phyloP scores from a whole-genome alignment of 1,140 invertebrate genomes.

The Rhizoglyphus robini region DNA sequence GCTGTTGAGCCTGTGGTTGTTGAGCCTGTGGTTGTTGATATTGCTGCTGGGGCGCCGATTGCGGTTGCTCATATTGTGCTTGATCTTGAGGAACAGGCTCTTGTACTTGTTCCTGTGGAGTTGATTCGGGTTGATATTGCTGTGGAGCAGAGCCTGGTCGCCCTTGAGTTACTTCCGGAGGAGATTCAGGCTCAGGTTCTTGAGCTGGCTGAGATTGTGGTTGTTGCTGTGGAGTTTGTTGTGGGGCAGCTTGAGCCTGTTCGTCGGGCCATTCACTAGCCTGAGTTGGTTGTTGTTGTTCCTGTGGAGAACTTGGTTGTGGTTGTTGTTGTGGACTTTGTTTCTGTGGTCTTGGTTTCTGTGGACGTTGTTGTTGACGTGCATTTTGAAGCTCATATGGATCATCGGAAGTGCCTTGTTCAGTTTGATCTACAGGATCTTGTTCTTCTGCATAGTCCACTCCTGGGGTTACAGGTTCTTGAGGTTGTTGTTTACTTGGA shows the following conservation, averaged over 20 bases:
- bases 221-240: neutral
- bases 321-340: slow-evolving; percentile 5
- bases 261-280: slow-evolving; percentile 4
- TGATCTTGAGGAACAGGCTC: neutral
- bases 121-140: neutral
- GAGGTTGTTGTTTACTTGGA: neutral
- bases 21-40: neutral
- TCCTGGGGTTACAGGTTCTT: neutral
- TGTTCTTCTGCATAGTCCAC: neutral
- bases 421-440: neutral
- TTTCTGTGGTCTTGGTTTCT: neutral
- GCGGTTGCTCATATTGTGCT: no score
- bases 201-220: neutral
- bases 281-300: slow-evolving; percentile 5
- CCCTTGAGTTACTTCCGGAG: neutral
- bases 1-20: neutral
- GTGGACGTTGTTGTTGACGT: neutral
- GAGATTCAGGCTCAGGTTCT: neutral
- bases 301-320: neutral
- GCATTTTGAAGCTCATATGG: neutral
- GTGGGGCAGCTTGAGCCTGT: neutral
- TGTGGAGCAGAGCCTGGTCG: neutral
- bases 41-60: neutral
- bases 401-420: neutral
- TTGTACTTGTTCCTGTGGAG: no score